Percentiles rank a stretch among this genome's conserved stretches.
Evolutionary conservation across 2,888 invertebrate genomes (phyloP).

Genomic region (Exocentrus adspersus): DNA sequence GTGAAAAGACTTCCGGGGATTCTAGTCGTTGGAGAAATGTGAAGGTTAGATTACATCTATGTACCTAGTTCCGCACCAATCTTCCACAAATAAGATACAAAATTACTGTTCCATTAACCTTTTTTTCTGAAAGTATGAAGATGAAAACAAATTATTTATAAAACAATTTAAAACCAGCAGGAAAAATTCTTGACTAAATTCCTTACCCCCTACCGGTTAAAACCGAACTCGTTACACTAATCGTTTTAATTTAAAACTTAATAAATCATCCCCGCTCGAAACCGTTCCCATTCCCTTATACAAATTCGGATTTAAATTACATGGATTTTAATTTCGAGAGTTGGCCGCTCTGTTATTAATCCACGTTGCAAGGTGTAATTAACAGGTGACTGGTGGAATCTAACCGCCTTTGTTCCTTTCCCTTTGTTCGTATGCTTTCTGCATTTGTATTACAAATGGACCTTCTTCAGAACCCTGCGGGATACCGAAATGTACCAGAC

Average conservation of each 20-base stretch:
- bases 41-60: too few relatives aligned
- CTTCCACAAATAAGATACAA: too few relatives aligned
- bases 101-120: too few relatives aligned
- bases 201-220: neutral
- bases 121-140: too few relatives aligned
- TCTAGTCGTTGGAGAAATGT: neutral
- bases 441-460: constrained; percentile 17
- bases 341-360: constrained; percentile 16
- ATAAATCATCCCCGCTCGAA: neutral
- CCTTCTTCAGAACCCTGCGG: neutral
- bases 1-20: neutral
- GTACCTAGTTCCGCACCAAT: too few relatives aligned
- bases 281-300: constrained; percentile 21
- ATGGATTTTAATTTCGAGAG: constrained; percentile 9
- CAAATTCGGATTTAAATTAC: constrained; percentile 11
- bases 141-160: neutral
- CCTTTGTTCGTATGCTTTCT: constrained; percentile 26
- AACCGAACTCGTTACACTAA: neutral
- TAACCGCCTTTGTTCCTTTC: constrained; percentile 28
- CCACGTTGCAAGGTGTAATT: constrained; percentile 27
- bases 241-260: constrained; percentile 5
- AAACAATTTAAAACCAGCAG: too few relatives aligned
- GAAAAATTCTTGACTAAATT: neutral
- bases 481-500: neutral
- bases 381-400: constrained; percentile 28